phyloP scores from a whole-genome alignment of 2,888 invertebrate species.

The Nomada lathburiana region DNA sequence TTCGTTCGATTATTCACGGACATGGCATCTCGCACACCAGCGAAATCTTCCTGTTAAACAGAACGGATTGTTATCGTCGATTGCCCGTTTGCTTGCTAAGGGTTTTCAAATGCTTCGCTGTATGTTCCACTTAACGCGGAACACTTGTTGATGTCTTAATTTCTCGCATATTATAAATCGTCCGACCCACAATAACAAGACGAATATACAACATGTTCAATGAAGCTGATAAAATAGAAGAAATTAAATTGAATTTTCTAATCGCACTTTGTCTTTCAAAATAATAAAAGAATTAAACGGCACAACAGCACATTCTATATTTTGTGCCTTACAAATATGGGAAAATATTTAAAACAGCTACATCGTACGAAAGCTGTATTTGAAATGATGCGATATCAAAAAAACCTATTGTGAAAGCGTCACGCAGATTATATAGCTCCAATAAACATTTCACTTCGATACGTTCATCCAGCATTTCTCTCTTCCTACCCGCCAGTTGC shows the following conservation, averaged over 20 bases:
- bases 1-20: not conserved
- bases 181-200: too few relatives aligned
- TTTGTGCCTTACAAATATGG: too few relatives aligned
- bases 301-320: too few relatives aligned
- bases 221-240: too few relatives aligned
- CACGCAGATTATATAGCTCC: not conserved
- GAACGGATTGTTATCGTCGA: not conserved
- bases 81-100: not conserved
- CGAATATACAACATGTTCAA: too few relatives aligned
- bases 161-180: not conserved
- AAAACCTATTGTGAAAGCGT: not conserved
- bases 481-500: too few relatives aligned
- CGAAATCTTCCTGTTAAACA: not conserved
- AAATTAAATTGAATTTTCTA: too few relatives aligned
- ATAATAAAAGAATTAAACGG: too few relatives aligned
- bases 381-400: not conserved
- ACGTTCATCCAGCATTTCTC: not conserved
- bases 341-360: too few relatives aligned
- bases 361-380: not conserved
- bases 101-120: not conserved
- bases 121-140: too few relatives aligned
- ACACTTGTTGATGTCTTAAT: conserved; percentile 18
- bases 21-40: not conserved
- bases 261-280: too few relatives aligned
- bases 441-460: not conserved